Conservation (phyloP, 2,113 vertebrate genomes). For the Spea multiplicata region DNA sequence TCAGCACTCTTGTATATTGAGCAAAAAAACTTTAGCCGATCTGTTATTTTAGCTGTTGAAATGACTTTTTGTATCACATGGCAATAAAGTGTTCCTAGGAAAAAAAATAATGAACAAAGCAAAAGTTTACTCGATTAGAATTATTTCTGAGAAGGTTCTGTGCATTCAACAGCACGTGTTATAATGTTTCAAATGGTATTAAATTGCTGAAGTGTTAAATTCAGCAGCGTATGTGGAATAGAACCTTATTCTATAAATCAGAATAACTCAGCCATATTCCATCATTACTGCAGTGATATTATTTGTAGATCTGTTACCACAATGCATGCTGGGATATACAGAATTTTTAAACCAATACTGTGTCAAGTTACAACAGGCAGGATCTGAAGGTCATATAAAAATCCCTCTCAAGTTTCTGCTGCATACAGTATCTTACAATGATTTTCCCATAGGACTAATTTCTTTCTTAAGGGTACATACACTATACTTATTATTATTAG, state of each 20-base stretch:
- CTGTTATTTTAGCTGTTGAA: too few relatives aligned
- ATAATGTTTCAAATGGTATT: too few relatives aligned
- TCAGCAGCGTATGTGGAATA: too few relatives aligned
- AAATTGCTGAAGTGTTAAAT: too few relatives aligned
- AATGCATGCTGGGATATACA: not conserved
- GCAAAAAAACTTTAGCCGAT: too few relatives aligned
- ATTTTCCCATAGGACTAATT: not conserved
- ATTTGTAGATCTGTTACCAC: not conserved
- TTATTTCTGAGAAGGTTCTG: not conserved
- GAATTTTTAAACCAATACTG: slow-evolving; percentile 4
- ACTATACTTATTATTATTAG: too few relatives aligned
- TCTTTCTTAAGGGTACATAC: not conserved
- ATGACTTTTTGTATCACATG: too few relatives aligned
- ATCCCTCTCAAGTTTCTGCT: not conserved
- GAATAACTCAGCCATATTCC: not conserved
- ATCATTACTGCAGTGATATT: slow-evolving; percentile 19
- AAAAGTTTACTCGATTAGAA: too few relatives aligned
- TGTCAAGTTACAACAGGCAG: not conserved
- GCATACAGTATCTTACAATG: not conserved
- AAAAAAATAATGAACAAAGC: too few relatives aligned
- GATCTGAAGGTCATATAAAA: not conserved
- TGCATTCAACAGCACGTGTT: not conserved
- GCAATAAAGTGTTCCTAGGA: too few relatives aligned
- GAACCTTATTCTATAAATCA: too few relatives aligned
- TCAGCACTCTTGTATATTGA: too few relatives aligned